phyloP scores from a whole-genome alignment of 2,113 vertebrate genomes.

The Pseudopipra pipra region DNA sequence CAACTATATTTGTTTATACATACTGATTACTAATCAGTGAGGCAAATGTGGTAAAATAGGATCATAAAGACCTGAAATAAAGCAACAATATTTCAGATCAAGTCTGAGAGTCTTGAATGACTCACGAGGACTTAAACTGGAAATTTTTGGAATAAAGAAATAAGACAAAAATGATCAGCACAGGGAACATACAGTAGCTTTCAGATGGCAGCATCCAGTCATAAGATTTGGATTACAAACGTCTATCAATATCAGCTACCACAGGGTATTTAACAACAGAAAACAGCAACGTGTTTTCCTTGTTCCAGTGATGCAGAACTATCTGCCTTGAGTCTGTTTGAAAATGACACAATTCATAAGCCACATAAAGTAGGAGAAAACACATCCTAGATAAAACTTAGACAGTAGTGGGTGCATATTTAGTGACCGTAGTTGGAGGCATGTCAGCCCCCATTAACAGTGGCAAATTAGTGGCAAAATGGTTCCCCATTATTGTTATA shows the following conservation, averaged over 20 bases:
- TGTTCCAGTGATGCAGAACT: neutral
- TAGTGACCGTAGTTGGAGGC: neutral
- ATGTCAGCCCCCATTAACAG: neutral
- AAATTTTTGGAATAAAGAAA: neutral
- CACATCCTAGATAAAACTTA: neutral
- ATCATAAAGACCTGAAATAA: neutral
- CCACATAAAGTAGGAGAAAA: neutral
- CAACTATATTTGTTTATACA: neutral
- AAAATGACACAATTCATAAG: neutral
- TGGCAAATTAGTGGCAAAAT: neutral
- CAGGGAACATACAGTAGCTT: neutral
- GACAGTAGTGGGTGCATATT: neutral
- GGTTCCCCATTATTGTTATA: neutral
- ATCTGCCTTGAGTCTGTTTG: neutral
- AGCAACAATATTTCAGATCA: neutral
- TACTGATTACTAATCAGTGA: neutral
- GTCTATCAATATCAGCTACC: neutral
- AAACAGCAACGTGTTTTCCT: rapidly evolving
- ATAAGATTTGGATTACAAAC: neutral
- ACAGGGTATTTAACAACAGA: neutral
- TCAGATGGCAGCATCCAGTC: neutral
- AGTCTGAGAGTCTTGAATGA: neutral
- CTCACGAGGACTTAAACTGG: neutral
- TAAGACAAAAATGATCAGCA: neutral
- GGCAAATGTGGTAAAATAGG: neutral